These are phyloP conservation scores for Drosophila lowei DNA, from an alignment of 1,140 invertebrate species.

Conservation along the genomic window DNA sequence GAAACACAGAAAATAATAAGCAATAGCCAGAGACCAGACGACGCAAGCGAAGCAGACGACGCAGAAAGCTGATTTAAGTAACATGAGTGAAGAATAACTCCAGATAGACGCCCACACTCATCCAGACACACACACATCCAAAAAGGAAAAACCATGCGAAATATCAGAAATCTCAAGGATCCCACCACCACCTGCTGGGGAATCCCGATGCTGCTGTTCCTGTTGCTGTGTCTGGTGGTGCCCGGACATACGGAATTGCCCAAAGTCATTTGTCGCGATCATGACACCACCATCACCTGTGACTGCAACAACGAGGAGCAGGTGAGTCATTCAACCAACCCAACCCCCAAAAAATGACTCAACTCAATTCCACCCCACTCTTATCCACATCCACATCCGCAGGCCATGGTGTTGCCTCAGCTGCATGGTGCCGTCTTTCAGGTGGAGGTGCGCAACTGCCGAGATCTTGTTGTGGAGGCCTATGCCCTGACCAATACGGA, in stretches of 20 bases:
- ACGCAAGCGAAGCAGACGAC: not conserved
- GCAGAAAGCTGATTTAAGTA: slow-evolving; percentile 10
- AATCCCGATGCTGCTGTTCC: not conserved
- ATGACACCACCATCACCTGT: slow-evolving; percentile 76
- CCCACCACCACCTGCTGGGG: slow-evolving; percentile 33
- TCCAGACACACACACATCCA: no score
- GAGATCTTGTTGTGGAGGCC: slow-evolving; percentile 54
- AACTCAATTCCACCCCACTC: not conserved
- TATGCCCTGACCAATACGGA: slow-evolving; percentile 83
- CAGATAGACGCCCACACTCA: no score
- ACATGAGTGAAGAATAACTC: slow-evolving; percentile 47
- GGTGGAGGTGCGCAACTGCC: slow-evolving; percentile 73
- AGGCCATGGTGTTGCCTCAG: slow-evolving; percentile 65
- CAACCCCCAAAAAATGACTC: not conserved
- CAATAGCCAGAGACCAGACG: not conserved
- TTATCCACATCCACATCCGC: not conserved
- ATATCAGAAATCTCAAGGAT: slow-evolving; percentile 73
- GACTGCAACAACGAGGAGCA: slow-evolving; percentile 68
- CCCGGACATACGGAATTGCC: slow-evolving; percentile 8
- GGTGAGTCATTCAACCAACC: slow-evolving; percentile 51
- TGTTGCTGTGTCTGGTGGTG: slow-evolving; percentile 9
- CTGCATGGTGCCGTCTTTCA: slow-evolving; percentile 61
- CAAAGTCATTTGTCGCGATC: slow-evolving; percentile 68
- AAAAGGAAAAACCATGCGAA: slow-evolving; percentile 49
- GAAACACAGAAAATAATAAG: slow-evolving; percentile 18